Evolutionary conservation across 2,113 vertebrate species (phyloP).

Genomic region (Electrona antarctica): DNA sequence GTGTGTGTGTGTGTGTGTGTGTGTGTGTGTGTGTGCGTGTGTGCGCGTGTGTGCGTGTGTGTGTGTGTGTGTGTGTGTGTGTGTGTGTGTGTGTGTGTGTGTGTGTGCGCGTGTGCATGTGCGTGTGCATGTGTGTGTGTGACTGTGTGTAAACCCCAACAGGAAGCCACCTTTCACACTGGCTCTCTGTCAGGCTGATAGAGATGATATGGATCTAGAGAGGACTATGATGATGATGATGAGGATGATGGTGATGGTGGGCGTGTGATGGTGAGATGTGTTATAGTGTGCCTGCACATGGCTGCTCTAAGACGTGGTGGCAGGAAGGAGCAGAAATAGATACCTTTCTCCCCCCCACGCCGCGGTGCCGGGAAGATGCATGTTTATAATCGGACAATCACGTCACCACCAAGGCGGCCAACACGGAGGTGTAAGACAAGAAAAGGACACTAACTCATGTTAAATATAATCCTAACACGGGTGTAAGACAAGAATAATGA

Average conservation of each 20-base stretch:
- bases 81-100: too few species aligned
- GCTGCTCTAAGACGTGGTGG: slow-evolving; percentile 50
- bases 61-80: too few species aligned
- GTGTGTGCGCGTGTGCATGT: too few species aligned
- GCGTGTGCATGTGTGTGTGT: too few species aligned
- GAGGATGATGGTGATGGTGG: neutral
- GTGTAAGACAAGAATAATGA: neutral
- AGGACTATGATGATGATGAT: slow-evolving; percentile 28
- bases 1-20: too few species aligned
- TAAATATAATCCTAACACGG: slow-evolving; percentile 10
- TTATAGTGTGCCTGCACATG: slow-evolving; percentile 33
- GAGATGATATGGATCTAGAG: slow-evolving; percentile 63
- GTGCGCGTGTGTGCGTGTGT: too few species aligned
- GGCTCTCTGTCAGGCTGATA: slow-evolving; percentile 44
- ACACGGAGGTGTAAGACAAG: slow-evolving; percentile 44
- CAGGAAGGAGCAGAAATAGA: slow-evolving; percentile 76
- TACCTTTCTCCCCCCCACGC: slow-evolving; percentile 52
- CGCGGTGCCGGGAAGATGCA: slow-evolving; percentile 67
- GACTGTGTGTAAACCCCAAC: slow-evolving; percentile 40
- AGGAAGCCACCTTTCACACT: slow-evolving; percentile 66
- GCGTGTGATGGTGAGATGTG: slow-evolving; percentile 62
- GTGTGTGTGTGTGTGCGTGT: too few species aligned
- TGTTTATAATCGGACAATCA: slow-evolving; percentile 53
- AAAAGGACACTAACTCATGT: neutral
- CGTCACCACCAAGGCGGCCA: slow-evolving; percentile 47